Evolutionary conservation across 2,888 invertebrate species (phyloP).

Genomic region (Chironomus riparius): DNA sequence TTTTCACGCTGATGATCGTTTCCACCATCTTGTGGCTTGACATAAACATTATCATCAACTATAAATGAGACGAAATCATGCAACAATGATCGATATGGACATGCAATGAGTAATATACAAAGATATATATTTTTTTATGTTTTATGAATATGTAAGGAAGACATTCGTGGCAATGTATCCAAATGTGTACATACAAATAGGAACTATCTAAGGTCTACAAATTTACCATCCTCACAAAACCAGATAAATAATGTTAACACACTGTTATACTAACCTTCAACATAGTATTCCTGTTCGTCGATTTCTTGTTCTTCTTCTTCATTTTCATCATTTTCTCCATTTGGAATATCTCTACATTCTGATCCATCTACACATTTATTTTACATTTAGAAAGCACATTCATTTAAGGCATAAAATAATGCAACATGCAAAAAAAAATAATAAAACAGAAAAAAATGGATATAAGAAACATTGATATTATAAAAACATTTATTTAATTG

Average conservation of each 20-base stretch:
- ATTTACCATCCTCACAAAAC: too few species aligned
- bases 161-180: background rate
- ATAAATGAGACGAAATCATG: background rate
- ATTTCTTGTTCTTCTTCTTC: constrained; percentile 24
- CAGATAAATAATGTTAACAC: background rate
- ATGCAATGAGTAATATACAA: background rate
- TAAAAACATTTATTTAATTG: too few species aligned
- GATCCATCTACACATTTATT: background rate
- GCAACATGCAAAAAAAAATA: background rate
- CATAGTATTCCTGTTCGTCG: constrained; percentile 26
- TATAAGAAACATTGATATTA: background rate
- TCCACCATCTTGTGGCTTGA: constrained; percentile 7
- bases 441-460: background rate
- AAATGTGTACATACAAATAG: background rate
- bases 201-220: background rate
- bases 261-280: constrained; percentile 13
- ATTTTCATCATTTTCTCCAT: constrained; percentile 22
- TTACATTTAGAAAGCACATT: background rate
- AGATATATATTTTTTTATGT: too few species aligned
- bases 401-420: background rate
- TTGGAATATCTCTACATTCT: constrained; percentile 23
- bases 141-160: background rate
- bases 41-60: constrained; percentile 21
- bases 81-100: constrained; percentile 3
- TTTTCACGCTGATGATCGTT: background rate